These are phyloP conservation scores for Ectemnius cavifrons DNA, from an alignment of 2,888 invertebrate genomes.

Conservation along the genomic window DNA sequence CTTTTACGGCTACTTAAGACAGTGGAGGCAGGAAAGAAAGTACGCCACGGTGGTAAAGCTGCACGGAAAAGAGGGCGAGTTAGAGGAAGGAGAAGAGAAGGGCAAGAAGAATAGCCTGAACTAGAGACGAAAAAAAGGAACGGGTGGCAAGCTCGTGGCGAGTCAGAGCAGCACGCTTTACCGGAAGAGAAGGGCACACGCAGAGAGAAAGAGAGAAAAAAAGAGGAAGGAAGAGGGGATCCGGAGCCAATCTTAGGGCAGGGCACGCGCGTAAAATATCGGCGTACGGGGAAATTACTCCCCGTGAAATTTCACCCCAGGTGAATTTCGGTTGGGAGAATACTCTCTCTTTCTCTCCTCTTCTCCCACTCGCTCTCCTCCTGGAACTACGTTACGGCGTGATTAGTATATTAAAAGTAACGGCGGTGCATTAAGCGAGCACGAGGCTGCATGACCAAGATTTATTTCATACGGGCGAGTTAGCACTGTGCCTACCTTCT, in stretches of 20 bases:
- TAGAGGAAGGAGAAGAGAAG: slow-evolving; percentile 33
- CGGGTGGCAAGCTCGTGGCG: slow-evolving; percentile 7
- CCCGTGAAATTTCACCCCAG: slow-evolving; percentile 71
- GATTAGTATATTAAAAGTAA: slow-evolving; percentile 69
- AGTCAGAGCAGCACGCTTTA: neutral
- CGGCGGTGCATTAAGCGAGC: slow-evolving; percentile 42
- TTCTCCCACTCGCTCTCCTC: slow-evolving; percentile 22
- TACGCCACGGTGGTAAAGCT: slow-evolving; percentile 25
- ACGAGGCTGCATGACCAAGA: slow-evolving; percentile 17
- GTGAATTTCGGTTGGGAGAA: slow-evolving; percentile 41
- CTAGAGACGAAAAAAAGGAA: slow-evolving; percentile 25
- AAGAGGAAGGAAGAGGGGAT: slow-evolving; percentile 41
- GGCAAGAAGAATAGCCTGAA: slow-evolving; percentile 35
- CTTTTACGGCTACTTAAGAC: slow-evolving; percentile 66
- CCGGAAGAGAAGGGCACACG: slow-evolving; percentile 8
- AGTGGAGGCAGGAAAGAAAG: slow-evolving; percentile 43
- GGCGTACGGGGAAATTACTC: slow-evolving; percentile 74
- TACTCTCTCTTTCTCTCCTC: too few species aligned
- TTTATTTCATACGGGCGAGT: slow-evolving; percentile 27
- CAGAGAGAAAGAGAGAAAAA: slow-evolving; percentile 6
- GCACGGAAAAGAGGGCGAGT: slow-evolving; percentile 28
- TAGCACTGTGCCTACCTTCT: neutral
- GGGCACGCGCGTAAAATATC: slow-evolving; percentile 75
- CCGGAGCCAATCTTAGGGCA: slow-evolving; percentile 70
- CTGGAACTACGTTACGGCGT: slow-evolving; percentile 66